Evolutionary conservation across 2,113 vertebrate species (phyloP), one percentile per base, ranked within the genome.

Genomic region (Cichladusa arquata): DNA sequence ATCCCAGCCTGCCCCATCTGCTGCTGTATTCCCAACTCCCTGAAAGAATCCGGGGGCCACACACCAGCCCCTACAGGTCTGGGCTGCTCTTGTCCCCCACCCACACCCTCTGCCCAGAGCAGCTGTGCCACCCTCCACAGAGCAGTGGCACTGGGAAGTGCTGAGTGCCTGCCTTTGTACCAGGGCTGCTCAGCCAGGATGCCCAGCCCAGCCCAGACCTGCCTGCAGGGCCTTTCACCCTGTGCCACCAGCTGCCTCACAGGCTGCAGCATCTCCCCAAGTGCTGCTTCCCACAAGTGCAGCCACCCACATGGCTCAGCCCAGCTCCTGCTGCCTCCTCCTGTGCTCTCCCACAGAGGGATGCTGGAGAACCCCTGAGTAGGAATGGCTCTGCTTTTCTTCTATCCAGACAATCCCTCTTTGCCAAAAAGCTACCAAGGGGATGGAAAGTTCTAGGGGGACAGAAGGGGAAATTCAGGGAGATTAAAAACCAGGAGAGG

Each of bases 41-140:
- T 3, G 2, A 31, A 36, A 48, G 42, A 23, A 40, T 4, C 9
- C 45, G 7, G 24, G 51, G 44, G 53, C 24, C 36, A 24, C 26
- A 25, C 4, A 9, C 6, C 19, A 60, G 33, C 33, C 31, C 0
- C 0, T 15, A 12, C 38, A 64, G 33, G 5, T 5, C 67, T 48
- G 33, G 62, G 44, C 53, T 76, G 51, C 53, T 18, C 24, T 6
- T 6, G 22, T 38, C 48, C 58, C 78, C 10, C 14, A 1, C 12
- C 12, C 60, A 11, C 19, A 23, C 22, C 14, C 58, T 57, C 5
- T 66, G 72, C 67, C 53, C 50, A 8, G 57, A 33, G 67, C 13
- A 54, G 42, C 84, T 58, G 11, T 36, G 66, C 42, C 77, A 58
- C 28, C 6, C 18, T 57, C 31, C 78, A 17, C 5, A 42, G 42